phyloP scores from a whole-genome alignment of 30 jellyfish, hydroid and myxozoan species.

The Pelagia noctiluca region DNA sequence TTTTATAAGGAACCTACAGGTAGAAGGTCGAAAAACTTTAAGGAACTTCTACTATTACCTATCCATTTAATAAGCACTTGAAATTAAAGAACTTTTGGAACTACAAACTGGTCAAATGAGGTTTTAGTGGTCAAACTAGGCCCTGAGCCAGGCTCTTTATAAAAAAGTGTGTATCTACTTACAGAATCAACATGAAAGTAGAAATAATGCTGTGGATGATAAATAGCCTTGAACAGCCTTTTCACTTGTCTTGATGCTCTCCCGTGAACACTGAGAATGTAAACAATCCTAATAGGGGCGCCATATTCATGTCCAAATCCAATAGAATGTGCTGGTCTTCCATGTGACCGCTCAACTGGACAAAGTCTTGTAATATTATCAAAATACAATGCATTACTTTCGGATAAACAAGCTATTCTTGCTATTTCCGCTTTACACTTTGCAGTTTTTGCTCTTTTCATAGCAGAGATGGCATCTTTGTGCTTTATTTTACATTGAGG shows the following conservation, averaged over 20 bases:
- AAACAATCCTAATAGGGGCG: slow-evolving; percentile 86
- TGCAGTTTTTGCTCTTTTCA: slow-evolving; percentile 80
- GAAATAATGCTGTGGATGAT: slow-evolving; percentile 88
- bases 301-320: slow-evolving; percentile 86
- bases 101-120: too few relatives aligned
- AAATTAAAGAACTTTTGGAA: too few relatives aligned
- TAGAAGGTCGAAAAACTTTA: background rate
- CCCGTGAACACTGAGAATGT: slow-evolving; percentile 91
- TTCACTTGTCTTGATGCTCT: slow-evolving; percentile 91
- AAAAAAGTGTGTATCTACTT: too few relatives aligned
- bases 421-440: slow-evolving; percentile 82
- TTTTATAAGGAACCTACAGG: too few relatives aligned
- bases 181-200: slow-evolving; percentile 99
- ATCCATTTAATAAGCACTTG: background rate
- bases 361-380: slow-evolving; percentile 84
- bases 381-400: slow-evolving; percentile 69
- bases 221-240: slow-evolving; percentile 88
- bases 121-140: too few relatives aligned
- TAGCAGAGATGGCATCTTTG: slow-evolving; percentile 96
- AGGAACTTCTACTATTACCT: background rate
- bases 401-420: slow-evolving; percentile 71
- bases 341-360: slow-evolving; percentile 83
- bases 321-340: slow-evolving; percentile 94
- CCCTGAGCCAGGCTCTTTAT: too few relatives aligned
- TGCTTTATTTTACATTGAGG: slow-evolving; percentile 76